Evolutionary conservation across 2,888 invertebrate species (phyloP).

Genomic region (Leucozona laternaria): DNA sequence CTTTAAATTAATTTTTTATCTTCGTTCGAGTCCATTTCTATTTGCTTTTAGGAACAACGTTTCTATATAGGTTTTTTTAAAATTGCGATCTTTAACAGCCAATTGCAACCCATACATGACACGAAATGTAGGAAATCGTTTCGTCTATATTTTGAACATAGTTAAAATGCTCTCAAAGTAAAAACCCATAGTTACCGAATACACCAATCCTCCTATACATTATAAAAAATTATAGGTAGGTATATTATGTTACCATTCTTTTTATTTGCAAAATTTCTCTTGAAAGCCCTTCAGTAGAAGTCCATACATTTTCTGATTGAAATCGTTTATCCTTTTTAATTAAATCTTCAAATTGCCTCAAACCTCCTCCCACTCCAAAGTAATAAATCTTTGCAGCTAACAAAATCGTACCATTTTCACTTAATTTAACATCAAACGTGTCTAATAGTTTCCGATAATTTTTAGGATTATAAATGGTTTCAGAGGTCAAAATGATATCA

Average conservation of each 20-base stretch:
- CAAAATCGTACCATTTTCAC: constrained; percentile 87
- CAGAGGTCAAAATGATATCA: constrained; percentile 95
- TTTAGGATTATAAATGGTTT: constrained; percentile 94
- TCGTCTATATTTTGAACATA: no score
- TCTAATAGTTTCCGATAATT: constrained; percentile 91
- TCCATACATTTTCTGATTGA: constrained; percentile 86
- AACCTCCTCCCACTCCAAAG: constrained; percentile 97
- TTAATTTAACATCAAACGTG: constrained; percentile 86
- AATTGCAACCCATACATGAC: no score
- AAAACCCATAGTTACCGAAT: not conserved
- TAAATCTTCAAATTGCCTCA: constrained; percentile 89
- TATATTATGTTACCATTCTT: constrained; percentile 4
- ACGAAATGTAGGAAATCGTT: no score
- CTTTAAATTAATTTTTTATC: no score
- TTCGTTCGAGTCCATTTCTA: no score
- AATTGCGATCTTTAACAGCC: no score
- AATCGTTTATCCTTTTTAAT: constrained; percentile 86
- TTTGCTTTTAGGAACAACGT: no score
- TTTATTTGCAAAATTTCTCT: constrained; percentile 81
- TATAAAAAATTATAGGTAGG: not conserved
- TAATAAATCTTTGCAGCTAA: constrained; percentile 96
- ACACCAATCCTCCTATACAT: not conserved
- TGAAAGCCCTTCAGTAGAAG: constrained; percentile 84
- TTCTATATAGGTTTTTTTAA: no score
- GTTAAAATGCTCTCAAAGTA: no score